Conservation (phyloP, 2,888 invertebrate genomes). For the Volucella bombylans region DNA sequence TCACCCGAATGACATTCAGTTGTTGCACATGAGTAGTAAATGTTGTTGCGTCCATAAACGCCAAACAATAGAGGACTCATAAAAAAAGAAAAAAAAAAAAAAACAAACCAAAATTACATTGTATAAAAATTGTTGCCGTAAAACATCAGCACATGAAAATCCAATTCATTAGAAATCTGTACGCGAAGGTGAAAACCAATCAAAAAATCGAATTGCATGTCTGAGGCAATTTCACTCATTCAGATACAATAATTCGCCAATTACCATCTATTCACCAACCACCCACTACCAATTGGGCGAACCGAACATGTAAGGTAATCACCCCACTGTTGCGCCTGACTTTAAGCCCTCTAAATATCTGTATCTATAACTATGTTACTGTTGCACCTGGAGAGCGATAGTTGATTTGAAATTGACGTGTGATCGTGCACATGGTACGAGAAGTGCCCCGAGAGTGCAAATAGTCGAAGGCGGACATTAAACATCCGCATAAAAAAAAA, state of each 20-base stretch:
- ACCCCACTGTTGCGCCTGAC: background rate
- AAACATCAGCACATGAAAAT: slow-evolving; percentile 13
- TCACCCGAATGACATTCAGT: slow-evolving; percentile 58
- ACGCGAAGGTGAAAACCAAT: slow-evolving; percentile 68
- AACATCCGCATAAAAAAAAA: slow-evolving; percentile 66
- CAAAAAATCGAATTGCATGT: slow-evolving; percentile 71
- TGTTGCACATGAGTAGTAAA: slow-evolving; percentile 62
- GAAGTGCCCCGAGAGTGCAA: slow-evolving; percentile 53
- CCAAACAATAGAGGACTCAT: slow-evolving; percentile 42
- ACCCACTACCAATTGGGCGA: slow-evolving; percentile 53
- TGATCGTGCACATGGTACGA: slow-evolving; percentile 65
- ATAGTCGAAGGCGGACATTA: slow-evolving; percentile 69
- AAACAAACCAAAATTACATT: slow-evolving; percentile 26
- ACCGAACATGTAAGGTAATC: slow-evolving; percentile 26
- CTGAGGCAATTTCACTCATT: slow-evolving; percentile 69
- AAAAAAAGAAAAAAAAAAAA: slow-evolving; percentile 23
- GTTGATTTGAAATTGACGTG: slow-evolving; percentile 69
- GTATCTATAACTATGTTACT: background rate
- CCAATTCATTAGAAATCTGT: slow-evolving; percentile 63
- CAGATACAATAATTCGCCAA: slow-evolving; percentile 73
- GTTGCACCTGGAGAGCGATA: slow-evolving; percentile 62
- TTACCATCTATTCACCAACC: slow-evolving; percentile 59
- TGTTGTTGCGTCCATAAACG: slow-evolving; percentile 65
- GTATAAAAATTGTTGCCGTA: background rate
- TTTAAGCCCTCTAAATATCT: slow-evolving; percentile 35